These are phyloP conservation scores for Trichosurus vulpecula DNA, from an alignment of 2,797 vertebrate genomes.

Conservation along the genomic window DNA sequence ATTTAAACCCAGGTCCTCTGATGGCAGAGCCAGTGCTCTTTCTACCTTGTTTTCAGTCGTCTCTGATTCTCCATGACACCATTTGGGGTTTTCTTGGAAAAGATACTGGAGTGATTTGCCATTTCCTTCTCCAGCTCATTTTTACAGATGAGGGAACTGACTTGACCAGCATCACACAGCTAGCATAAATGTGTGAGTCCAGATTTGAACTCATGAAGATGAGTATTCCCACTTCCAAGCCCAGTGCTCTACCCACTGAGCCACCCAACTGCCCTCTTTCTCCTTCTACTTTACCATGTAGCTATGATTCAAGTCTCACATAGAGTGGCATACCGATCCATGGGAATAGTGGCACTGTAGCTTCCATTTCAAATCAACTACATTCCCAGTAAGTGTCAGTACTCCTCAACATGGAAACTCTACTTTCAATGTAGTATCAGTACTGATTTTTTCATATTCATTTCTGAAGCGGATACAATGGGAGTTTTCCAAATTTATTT, in stretches of 20 bases:
- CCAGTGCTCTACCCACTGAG: background rate
- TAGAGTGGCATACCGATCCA: background rate
- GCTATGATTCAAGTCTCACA: background rate
- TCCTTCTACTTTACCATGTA: background rate
- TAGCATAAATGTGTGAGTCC: background rate
- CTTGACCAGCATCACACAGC: background rate
- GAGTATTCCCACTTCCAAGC: background rate
- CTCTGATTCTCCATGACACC: background rate
- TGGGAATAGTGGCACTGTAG: background rate
- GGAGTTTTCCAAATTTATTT: background rate
- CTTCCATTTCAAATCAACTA: background rate
- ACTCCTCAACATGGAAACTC: background rate
- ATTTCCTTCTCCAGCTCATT: background rate
- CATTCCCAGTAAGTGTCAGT: background rate
- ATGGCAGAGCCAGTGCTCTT: background rate
- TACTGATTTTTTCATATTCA: background rate
- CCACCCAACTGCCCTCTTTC: background rate
- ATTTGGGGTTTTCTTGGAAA: background rate
- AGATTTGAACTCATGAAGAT: background rate
- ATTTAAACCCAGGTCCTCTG: background rate
- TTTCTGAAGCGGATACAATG: background rate
- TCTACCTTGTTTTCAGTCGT: background rate
- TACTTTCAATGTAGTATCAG: constrained; percentile 17
- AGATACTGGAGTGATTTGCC: background rate
- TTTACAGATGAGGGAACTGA: background rate